Conservation (phyloP, 2,888 invertebrate genomes). For the Hylaea fasciaria region DNA sequence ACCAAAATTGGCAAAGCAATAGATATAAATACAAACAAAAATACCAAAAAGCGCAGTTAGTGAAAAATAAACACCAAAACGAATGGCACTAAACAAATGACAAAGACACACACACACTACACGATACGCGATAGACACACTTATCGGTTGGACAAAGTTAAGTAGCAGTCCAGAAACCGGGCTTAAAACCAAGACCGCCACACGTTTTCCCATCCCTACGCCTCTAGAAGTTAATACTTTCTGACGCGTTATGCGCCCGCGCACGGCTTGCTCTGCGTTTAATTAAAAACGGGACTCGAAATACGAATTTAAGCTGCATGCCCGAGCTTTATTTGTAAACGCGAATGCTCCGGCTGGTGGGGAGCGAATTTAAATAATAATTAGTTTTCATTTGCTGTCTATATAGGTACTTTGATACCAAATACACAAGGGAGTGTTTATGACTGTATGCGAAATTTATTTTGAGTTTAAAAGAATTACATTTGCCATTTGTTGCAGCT, state of each 20-base stretch:
- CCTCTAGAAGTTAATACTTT: constrained; percentile 65
- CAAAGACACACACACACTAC: no score
- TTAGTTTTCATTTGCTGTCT: constrained; percentile 4
- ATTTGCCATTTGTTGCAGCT: no score
- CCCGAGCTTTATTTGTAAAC: constrained; percentile 54
- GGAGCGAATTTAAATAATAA: constrained; percentile 15
- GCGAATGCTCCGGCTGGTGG: constrained; percentile 44
- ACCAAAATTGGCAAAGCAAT: no score
- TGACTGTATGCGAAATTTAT: no score
- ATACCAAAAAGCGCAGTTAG: no score
- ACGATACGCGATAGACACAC: no score
- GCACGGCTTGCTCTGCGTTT: constrained; percentile 54
- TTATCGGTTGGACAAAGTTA: no score
- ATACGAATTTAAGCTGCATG: constrained; percentile 51
- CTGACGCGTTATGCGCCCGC: constrained; percentile 64
- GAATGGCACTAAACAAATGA: no score
- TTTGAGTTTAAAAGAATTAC: no score
- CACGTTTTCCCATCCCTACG: constrained; percentile 43
- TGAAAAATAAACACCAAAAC: no score
- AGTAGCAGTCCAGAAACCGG: not conserved
- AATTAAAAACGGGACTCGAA: constrained; percentile 78
- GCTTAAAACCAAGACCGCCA: constrained; percentile 2
- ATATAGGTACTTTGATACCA: not conserved
- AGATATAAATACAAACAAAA: no score
- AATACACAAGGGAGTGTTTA: not conserved